A percentile compares a stretch with the other conserved stretches of the same genome.
phyloP scores from a whole-genome alignment of 2,113 vertebrate genomes.

The Coptodon rendalli region DNA sequence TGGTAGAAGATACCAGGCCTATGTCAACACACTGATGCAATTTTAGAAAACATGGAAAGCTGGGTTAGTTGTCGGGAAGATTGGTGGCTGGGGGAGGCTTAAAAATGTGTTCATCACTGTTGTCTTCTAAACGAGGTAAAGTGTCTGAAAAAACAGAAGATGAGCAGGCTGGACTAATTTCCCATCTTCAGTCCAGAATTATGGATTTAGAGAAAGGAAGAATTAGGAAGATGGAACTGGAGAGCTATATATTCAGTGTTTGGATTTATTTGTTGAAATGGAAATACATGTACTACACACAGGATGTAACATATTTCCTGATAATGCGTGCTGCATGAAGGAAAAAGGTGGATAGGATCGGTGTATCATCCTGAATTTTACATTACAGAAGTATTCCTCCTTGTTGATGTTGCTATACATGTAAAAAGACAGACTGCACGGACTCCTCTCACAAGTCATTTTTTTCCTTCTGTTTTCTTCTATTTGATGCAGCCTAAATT shows the following conservation, averaged over 20 bases:
- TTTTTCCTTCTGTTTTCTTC: conserved; percentile 69
- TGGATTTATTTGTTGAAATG: background rate
- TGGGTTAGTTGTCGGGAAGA: conserved; percentile 50
- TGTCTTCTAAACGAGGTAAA: conserved; percentile 41
- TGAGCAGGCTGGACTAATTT: background rate
- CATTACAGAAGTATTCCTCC: conserved; percentile 27
- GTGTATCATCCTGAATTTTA: conserved; percentile 25
- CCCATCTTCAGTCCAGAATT: background rate
- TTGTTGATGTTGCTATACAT: conserved; percentile 47
- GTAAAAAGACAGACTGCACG: conserved; percentile 48
- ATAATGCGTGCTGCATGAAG: background rate
- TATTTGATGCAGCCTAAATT: conserved; percentile 79
- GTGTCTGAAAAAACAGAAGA: background rate
- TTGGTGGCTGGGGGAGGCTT: conserved; percentile 22
- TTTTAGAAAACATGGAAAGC: conserved; percentile 65
- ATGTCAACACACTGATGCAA: conserved; percentile 76
- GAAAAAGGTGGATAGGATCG: background rate
- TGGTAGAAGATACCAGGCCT: conserved; percentile 51
- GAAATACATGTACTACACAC: background rate
- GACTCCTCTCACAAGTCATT: conserved; percentile 62
- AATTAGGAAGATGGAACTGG: background rate
- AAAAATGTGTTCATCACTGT: conserved; percentile 33
- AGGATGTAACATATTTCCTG: background rate
- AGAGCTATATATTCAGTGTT: background rate
- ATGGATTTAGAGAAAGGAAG: background rate